Percentiles rank a stretch among this genome's conserved stretches.
Conservation (phyloP, 2,888 invertebrate genomes). For the Diadegma fenestrale region DNA sequence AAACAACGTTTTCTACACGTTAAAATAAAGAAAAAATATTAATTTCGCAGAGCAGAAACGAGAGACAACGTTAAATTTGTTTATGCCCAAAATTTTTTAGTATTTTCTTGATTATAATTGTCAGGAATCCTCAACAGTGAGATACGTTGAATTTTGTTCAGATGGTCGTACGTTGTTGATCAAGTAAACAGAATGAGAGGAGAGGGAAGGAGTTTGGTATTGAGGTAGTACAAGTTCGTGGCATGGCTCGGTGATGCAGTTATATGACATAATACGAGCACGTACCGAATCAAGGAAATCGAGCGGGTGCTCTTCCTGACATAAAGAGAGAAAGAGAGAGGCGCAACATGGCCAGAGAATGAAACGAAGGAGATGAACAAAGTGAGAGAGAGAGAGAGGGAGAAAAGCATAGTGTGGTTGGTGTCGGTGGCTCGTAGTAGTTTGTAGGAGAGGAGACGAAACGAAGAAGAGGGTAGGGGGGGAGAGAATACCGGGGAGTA, state of each 20-base stretch:
- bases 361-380: slow-evolving; percentile 43
- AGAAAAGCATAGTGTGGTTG: slow-evolving; percentile 49
- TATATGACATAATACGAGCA: slow-evolving; percentile 77
- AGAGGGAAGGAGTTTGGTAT: slow-evolving; percentile 5
- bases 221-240: slow-evolving; percentile 54
- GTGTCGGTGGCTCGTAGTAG: slow-evolving; percentile 57
- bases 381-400: slow-evolving; percentile 62
- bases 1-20: background rate
- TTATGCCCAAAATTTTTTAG: background rate
- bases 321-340: slow-evolving; percentile 56
- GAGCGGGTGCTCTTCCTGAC: slow-evolving; percentile 82
- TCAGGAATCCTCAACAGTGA: background rate
- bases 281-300: slow-evolving; percentile 78
- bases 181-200: background rate
- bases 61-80: background rate
- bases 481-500: slow-evolving; percentile 72
- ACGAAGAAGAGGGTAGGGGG: slow-evolving; percentile 40
- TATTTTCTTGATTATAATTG: background rate
- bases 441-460: slow-evolving; percentile 55
- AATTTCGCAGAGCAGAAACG: too few species aligned
- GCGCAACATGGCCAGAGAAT: slow-evolving; percentile 40
- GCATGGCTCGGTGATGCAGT: slow-evolving; percentile 20
- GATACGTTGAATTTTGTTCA: background rate
- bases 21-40: background rate
- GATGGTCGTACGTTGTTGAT: slow-evolving; percentile 1